Evolutionary conservation across 53 echinoderm and acorn worm species (phyloP).

Genomic region (Paelopatides confundens): DNA sequence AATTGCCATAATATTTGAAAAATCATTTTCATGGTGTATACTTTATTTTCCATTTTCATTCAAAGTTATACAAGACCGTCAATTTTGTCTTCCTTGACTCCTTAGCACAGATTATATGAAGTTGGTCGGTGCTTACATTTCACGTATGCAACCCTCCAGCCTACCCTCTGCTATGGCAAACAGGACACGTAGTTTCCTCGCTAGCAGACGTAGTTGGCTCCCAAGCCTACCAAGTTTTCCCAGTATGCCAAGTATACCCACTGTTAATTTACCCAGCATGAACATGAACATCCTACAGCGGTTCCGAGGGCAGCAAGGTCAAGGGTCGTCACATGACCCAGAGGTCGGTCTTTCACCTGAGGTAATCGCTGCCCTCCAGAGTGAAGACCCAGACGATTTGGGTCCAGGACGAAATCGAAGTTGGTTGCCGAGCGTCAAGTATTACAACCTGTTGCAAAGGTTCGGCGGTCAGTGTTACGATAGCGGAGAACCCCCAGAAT

Average conservation of each 20-base stretch:
- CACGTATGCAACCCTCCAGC: constrained; percentile 90
- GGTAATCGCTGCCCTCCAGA: not conserved
- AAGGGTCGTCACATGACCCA: constrained; percentile 41
- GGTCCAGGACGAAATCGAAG: not conserved
- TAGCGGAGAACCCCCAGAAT: constrained; percentile 60
- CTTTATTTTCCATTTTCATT: too few relatives aligned
- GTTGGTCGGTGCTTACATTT: constrained; percentile 90
- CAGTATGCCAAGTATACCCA: constrained; percentile 63
- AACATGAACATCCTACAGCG: constrained; percentile 87
- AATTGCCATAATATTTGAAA: too few relatives aligned
- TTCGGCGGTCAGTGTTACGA: constrained; percentile 77
- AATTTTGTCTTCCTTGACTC: constrained; percentile 76
- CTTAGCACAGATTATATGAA: constrained; percentile 99
- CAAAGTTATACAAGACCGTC: too few relatives aligned
- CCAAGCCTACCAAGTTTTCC: constrained; percentile 82
- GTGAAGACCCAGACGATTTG: not conserved
- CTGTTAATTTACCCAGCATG: constrained; percentile 79
- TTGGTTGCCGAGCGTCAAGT: constrained; percentile 43
- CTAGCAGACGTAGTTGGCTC: constrained; percentile 87
- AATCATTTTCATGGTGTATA: too few relatives aligned
- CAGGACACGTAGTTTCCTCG: constrained; percentile 89
- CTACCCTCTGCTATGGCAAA: constrained; percentile 88
- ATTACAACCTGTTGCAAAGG: constrained; percentile 57
- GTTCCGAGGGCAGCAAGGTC: constrained; percentile 75
- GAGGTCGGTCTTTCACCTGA: constrained; percentile 48